Percentiles rank a stretch among this genome's conserved stretches.
Conservation (phyloP, 2,113 vertebrate genomes). For the Cololabis saira region DNA sequence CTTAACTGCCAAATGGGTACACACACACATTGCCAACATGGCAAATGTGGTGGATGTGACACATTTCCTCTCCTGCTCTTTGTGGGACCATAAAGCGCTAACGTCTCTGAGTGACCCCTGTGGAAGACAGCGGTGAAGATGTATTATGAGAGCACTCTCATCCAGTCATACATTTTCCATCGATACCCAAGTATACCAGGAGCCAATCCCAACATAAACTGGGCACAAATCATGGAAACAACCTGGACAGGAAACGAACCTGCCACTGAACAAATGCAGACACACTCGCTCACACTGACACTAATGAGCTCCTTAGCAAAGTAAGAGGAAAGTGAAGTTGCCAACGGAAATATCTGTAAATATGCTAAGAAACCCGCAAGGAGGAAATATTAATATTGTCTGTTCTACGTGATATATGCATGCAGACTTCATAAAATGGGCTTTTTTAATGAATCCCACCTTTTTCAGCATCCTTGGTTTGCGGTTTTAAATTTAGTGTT, state of each 20-base stretch:
- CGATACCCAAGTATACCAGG: constrained; percentile 17
- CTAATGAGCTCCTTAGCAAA: constrained; percentile 59
- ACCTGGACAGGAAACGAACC: constrained; percentile 42
- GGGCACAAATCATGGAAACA: constrained; percentile 47
- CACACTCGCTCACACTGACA: constrained; percentile 46
- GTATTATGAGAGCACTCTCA: constrained; percentile 36
- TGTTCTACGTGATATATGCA: constrained; percentile 24
- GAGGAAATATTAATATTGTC: constrained; percentile 49
- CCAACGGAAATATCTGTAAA: constrained; percentile 62
- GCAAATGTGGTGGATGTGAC: constrained; percentile 64
- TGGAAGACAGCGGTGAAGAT: constrained; percentile 52
- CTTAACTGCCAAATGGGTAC: constrained; percentile 71
- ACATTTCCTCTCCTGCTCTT: constrained; percentile 64
- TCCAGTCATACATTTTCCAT: constrained; percentile 42
- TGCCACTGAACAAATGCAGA: constrained; percentile 30
- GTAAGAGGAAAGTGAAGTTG: constrained; percentile 55
- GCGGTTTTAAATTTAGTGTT: neutral
- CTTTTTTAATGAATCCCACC: neutral
- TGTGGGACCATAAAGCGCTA: constrained; percentile 42
- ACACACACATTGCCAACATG: constrained; percentile 61
- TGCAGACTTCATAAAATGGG: constrained; percentile 21
- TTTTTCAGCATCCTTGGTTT: neutral
- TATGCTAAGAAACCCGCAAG: constrained; percentile 25
- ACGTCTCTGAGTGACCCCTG: constrained; percentile 25
- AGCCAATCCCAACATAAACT: constrained; percentile 25